A percentile compares a stretch with the other conserved stretches of the same genome.
These are phyloP conservation scores for Lacanobia oleracea DNA, from an alignment of 2,888 invertebrate species.

Conservation along the genomic window DNA sequence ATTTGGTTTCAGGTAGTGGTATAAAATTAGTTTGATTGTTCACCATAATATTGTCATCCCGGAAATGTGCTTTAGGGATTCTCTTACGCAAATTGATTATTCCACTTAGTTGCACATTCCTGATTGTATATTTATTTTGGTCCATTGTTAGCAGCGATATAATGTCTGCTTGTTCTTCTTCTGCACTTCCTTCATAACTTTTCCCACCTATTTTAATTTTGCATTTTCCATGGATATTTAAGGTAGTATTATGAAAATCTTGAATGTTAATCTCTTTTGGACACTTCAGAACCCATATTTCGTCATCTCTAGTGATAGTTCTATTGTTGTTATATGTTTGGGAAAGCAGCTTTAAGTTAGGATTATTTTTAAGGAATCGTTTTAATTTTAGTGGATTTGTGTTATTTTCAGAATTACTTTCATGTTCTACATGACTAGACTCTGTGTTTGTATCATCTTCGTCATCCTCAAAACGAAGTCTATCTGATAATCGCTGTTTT, in stretches of 20 bases:
- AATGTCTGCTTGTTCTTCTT: constrained; percentile 64
- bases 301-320: constrained; percentile 76
- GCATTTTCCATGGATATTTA: constrained; percentile 75
- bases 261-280: constrained; percentile 75
- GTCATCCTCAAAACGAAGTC: constrained; percentile 80
- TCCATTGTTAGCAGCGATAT: constrained; percentile 68
- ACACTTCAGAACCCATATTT: constrained; percentile 80
- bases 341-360: constrained; percentile 66
- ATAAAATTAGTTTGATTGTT: constrained; percentile 78
- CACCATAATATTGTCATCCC: constrained; percentile 71
- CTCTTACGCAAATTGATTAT: constrained; percentile 76
- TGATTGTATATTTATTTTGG: constrained; percentile 67
- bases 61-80: constrained; percentile 79
- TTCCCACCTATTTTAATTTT: constrained; percentile 81
- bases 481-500: constrained; percentile 74
- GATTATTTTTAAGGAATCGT: constrained; percentile 71
- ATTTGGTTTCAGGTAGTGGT: constrained; percentile 83
- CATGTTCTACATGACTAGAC: constrained; percentile 3
- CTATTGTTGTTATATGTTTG: constrained; percentile 50
- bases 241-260: constrained; percentile 69
- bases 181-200: constrained; percentile 73
- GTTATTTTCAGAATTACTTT: constrained; percentile 24
- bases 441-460: constrained; percentile 51
- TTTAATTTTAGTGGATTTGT: constrained; percentile 65
- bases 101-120: constrained; percentile 71